phyloP scores from a whole-genome alignment of 2,888 invertebrate species.

The Capitulum mitella region DNA sequence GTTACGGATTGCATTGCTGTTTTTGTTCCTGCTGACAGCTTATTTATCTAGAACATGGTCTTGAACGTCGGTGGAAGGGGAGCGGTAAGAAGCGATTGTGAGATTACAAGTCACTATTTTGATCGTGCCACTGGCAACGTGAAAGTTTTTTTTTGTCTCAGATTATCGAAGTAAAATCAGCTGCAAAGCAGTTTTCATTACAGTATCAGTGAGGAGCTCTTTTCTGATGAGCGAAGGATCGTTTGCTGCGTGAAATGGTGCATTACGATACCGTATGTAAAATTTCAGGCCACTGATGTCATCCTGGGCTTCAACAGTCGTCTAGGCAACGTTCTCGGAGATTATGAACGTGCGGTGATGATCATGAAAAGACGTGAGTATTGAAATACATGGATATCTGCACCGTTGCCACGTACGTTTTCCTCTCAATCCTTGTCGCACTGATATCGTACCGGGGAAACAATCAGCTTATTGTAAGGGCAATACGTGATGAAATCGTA shows the following conservation, averaged over 20 bases:
- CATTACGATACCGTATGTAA: not conserved
- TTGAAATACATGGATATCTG: no score
- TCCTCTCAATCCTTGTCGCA: not conserved
- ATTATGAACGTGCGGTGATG: conserved; percentile 25
- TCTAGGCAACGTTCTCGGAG: not conserved
- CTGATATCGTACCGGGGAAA: not conserved
- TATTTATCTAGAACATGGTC: not conserved
- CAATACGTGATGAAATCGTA: not conserved
- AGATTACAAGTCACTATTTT: not conserved
- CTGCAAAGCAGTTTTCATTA: not conserved
- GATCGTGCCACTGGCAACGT: not conserved
- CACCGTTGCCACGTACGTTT: not conserved
- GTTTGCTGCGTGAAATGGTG: not conserved
- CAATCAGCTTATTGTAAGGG: not conserved
- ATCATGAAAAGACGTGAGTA: conserved; percentile 20
- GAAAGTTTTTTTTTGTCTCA: not conserved
- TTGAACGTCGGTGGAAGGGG: not conserved
- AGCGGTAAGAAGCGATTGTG: not conserved
- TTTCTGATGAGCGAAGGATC: not conserved
- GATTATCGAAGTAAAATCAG: not conserved
- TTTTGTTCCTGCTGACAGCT: not conserved
- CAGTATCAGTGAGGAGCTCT: not conserved
- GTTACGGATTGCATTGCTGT: not conserved
- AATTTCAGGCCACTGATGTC: not conserved
- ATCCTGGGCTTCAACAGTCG: not conserved